phyloP scores from a whole-genome alignment of 2,888 invertebrate genomes.

The Microctonus aethiopoides region DNA sequence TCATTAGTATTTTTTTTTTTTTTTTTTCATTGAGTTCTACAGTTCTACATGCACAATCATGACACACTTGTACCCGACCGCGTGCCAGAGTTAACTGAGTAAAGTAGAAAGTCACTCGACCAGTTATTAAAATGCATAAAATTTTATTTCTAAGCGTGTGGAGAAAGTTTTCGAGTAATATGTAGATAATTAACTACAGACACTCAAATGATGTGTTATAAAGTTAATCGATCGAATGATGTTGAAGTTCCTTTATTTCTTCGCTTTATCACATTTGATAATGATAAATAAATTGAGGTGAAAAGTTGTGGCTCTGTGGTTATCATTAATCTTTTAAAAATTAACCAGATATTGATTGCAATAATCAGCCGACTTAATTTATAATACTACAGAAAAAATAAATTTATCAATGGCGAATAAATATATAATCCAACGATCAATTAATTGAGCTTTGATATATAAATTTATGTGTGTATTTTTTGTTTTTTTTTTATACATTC shows the following conservation, averaged over 20 bases:
- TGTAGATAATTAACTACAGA: too few relatives aligned
- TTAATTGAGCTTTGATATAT: background rate
- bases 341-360: background rate
- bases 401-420: too few relatives aligned
- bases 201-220: too few relatives aligned
- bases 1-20: too few relatives aligned
- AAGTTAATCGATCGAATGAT: background rate
- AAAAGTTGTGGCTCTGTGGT: background rate
- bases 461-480: constrained; percentile 6
- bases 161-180: background rate
- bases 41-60: background rate
- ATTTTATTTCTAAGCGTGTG: background rate
- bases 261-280: background rate
- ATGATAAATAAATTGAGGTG: background rate
- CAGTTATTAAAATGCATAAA: constrained; percentile 10
- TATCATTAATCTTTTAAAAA: background rate
- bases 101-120: constrained; percentile 17
- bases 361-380: background rate
- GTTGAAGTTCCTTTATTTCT: background rate
- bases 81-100: constrained; percentile 6
- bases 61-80: constrained; percentile 6
- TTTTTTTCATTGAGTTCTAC: background rate
- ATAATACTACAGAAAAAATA: too few relatives aligned
- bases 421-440: background rate
- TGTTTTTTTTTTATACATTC: constrained; percentile 23